Percentiles rank a stretch among this genome's conserved stretches.
Evolutionary conservation across 2,888 invertebrate genomes (phyloP).

Genomic region (Asteroscopus sphinx): DNA sequence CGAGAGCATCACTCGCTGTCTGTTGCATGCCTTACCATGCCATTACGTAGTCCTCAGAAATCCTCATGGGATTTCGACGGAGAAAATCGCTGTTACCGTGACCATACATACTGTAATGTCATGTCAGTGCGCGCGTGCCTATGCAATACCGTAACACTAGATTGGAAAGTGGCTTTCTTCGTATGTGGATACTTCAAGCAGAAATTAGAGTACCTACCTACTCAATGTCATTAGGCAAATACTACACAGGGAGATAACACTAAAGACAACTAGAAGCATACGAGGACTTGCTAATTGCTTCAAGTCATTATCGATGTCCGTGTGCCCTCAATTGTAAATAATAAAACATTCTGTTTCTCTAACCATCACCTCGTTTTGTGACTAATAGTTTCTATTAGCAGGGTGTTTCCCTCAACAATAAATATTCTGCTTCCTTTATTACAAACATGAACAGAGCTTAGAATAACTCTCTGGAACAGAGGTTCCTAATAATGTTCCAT

Average conservation of each 20-base stretch:
- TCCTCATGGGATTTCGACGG: conserved; percentile 21
- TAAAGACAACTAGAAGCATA: conserved; percentile 24
- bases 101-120: conserved; percentile 12
- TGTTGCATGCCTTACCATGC: conserved; percentile 51
- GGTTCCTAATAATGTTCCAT: conserved; percentile 50
- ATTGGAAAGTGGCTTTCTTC: conserved; percentile 43
- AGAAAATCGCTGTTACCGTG: conserved; percentile 39
- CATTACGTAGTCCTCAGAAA: conserved; percentile 21
- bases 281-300: conserved; percentile 37
- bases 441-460: conserved; percentile 60
- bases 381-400: conserved; percentile 35
- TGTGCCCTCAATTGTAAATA: conserved; percentile 47
- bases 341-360: conserved; percentile 34
- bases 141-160: conserved; percentile 23
- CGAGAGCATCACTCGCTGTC: conserved; percentile 65
- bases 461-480: no score
- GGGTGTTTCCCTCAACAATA: conserved; percentile 45
- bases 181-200: conserved; percentile 8
- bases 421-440: conserved; percentile 61
- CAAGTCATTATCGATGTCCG: conserved; percentile 40
- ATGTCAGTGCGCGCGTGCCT: conserved; percentile 34
- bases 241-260: conserved; percentile 22
- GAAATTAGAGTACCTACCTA: conserved; percentile 11
- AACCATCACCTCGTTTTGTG: conserved; percentile 22
- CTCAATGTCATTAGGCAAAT: conserved; percentile 20